Percentiles rank a stretch among this genome's conserved stretches.
Conservation (phyloP, 2,888 invertebrate species). For the Prosopocoilus inquinatus region DNA sequence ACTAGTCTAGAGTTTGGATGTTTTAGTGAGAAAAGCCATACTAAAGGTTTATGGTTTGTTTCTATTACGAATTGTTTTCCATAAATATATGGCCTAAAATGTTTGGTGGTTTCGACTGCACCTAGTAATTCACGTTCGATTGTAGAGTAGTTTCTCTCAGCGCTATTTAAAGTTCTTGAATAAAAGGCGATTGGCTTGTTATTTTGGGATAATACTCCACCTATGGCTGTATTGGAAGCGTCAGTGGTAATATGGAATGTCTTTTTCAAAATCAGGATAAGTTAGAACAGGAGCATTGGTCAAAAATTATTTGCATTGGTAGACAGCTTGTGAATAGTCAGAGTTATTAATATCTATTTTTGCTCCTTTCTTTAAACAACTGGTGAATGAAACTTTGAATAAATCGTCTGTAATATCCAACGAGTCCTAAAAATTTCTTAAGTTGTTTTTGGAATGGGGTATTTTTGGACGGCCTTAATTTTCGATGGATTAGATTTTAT, state of each 20-base stretch:
- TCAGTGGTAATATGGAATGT: constrained; percentile 22
- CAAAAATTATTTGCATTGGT: too few species aligned
- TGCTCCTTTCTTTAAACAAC: too few species aligned
- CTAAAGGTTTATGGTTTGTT: constrained; percentile 19
- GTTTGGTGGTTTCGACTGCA: neutral
- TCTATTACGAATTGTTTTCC: constrained; percentile 13
- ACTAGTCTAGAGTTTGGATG: constrained; percentile 3
- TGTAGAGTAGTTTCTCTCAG: constrained; percentile 11
- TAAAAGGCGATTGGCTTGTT: constrained; percentile 20
- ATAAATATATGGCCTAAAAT: constrained; percentile 14
- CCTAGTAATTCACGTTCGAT: constrained; percentile 12
- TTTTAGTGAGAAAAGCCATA: constrained; percentile 14
- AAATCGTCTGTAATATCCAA: too few species aligned
- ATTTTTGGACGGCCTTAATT: too few species aligned
- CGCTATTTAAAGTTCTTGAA: constrained; percentile 5
- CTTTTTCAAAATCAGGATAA: constrained; percentile 23
- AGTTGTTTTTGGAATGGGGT: too few species aligned
- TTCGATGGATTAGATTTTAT: too few species aligned
- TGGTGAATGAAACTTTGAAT: too few species aligned
- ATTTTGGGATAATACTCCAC: too few species aligned
- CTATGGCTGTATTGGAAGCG: too few species aligned
- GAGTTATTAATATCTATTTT: too few species aligned
- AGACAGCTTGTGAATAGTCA: too few species aligned
- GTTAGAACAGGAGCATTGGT: constrained; percentile 16
- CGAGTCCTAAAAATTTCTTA: too few species aligned